Base-by-base conservation (phyloP, 1,140 invertebrate species). In the Pogonomyrmex barbatus region DNA sequence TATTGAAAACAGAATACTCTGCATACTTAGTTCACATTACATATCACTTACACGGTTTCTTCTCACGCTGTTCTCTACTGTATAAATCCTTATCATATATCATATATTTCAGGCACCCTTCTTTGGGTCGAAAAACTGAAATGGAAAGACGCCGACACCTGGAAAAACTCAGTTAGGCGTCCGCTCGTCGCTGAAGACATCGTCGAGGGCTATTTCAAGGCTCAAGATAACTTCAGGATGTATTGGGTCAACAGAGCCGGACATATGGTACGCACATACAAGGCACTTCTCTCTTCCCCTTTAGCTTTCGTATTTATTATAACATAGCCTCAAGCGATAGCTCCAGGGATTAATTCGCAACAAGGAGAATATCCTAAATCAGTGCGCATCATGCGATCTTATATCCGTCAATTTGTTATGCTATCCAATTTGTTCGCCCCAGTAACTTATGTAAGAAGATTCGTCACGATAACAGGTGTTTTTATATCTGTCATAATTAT, bases 221-320 rank as follows among this genome's bases (percentile, higher is more conserved):
- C 93, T 1, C 96, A 96, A 54, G 96, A 96, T 39, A 97, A 97
- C 82, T 97, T 98, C 63, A 94, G 95, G 45, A 96, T 98, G 92
- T 98, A 97, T 91, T 98, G 97, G 97, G 96, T 98, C 39, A 95
- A 97, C 73, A 94, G 96, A 77, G 96, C 97, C 79, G 97, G 97
- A 65, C 97, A 97, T 89, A 97, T 97, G 96, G 97, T 97, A 94
- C 94, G 94, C 87, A 87, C 58, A 89, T 47, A 87, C 56, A 89
- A 39, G 8, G 42, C 8, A 52, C 60, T 88, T 85, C 33, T 86
- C 52, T 47, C 33, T 36, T 67, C 17, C 45, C n/a, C 36, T 47
- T 52, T 52, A 62, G 9, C 58, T 76, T 70, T 54, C 50, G 65
- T 70, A 56, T 70, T 60, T 70, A 81, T 81, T 70, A 8, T 47